Evolutionary conservation across 2,888 invertebrate genomes (phyloP), one percentile per base, ranked within the genome.

Genomic region (Orthosia gothica): DNA sequence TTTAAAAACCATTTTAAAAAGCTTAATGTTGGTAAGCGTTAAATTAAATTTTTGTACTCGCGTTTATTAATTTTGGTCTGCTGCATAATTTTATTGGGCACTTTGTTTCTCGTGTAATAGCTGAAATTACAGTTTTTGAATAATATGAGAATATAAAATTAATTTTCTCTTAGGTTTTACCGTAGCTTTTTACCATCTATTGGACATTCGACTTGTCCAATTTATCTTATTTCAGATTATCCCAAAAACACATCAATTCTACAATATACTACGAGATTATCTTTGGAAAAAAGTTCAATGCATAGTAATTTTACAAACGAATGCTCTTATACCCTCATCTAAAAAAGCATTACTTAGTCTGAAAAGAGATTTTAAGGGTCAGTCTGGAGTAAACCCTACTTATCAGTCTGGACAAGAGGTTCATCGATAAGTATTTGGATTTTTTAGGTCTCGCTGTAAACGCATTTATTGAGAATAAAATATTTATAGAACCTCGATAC

Each of bases 11-110:
- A 18, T 66, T 76, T 67, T 70, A 55, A 64, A 74, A 58, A 23
- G 50, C 49, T 61, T 66, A 49, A 58, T 54, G 32, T 50, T 49
- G 15, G 52, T 32, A 18, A 81, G 49, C 49, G 62, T 76, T 50
- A 66, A 70, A 81, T 81, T 47, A 76, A 66, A 76, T 49, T 81
- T 66, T 76, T 61, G 49, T 66, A 23, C 52, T 18, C n/a, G 18
- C 68, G 32, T 47, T 61, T 75, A 81, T 79, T 79, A 79, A 61
- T 81, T 81, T 81, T 50, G 16, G 61, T 69, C 61, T 72, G 71
- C 55, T 78, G 72, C 59, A 81, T 67, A 78, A 57, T 66, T 69
- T 72, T 49, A 65, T 66, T 59, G 49, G 49, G 72, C 26, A 72
- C 79, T 76, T 79, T 73, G 58, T 64, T 73, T 64, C 59, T 54